Percentiles rank a stretch among this genome's conserved stretches.
These are phyloP conservation scores for Argynnis bischoffii DNA, from an alignment of 2,888 invertebrate species.

Conservation along the genomic window DNA sequence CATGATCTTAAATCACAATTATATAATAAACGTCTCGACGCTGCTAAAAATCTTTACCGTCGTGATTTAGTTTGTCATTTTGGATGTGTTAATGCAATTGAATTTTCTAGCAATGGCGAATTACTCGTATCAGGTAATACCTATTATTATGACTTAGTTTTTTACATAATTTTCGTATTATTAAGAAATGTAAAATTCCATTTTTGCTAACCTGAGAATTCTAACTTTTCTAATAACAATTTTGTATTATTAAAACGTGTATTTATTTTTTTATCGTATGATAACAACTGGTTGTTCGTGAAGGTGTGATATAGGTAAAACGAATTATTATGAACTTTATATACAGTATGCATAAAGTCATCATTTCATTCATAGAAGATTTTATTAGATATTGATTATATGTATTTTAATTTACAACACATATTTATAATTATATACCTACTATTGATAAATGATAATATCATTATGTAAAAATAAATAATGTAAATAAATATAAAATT, in stretches of 20 bases:
- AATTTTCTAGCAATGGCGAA: slow-evolving; percentile 94
- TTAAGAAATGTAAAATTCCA: too few relatives aligned
- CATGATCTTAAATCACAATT: slow-evolving; percentile 83
- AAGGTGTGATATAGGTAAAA: neutral
- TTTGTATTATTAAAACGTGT: too few relatives aligned
- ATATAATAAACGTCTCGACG: slow-evolving; percentile 83
- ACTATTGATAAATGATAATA: too few relatives aligned
- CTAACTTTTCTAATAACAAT: too few relatives aligned
- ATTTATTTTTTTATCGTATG: neutral
- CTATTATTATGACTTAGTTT: neutral
- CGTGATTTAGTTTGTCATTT: slow-evolving; percentile 94
- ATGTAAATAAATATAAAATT: neutral
- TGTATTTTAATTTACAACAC: too few relatives aligned
- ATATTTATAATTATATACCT: too few relatives aligned
- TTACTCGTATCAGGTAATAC: slow-evolving; percentile 91
- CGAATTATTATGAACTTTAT: neutral
- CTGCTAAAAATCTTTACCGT: slow-evolving; percentile 89
- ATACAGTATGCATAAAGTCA: neutral
- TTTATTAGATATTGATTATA: too few relatives aligned
- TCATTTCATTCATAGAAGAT: neutral
- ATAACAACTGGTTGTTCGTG: slow-evolving; percentile 12
- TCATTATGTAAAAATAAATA: too few relatives aligned
- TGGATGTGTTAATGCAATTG: slow-evolving; percentile 98
- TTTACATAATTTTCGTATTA: too few relatives aligned
- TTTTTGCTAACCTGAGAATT: too few relatives aligned